Base-by-base conservation (phyloP, 2,888 invertebrate species). In the Alviniconcha strummeri region DNA sequence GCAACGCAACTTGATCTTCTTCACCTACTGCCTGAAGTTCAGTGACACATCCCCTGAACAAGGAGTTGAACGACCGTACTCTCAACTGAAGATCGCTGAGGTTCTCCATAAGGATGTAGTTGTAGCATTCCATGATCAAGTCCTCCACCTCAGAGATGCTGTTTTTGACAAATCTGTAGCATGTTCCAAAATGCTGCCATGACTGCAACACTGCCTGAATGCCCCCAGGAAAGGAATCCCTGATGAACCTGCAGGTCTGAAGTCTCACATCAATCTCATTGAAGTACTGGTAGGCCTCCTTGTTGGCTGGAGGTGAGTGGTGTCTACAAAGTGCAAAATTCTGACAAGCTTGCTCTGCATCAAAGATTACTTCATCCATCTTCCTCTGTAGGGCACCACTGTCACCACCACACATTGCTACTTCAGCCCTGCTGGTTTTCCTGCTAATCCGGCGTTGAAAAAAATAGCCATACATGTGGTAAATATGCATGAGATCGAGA, bases 391-490 rank as follows among this genome's bases (percentile, higher is more conserved):
- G 86, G n/a, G 88, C 84, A 9, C 88, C 88, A 15, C 71, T 52
- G 0, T 72, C 57, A 11, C 79, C 5, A 88, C 67, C 17, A 86
- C 83, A 52, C 6, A 85, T 2, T 56, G 56, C 56, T 15, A 85
- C 15, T 0, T 67, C 52, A 11, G 88, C 76, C 67, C 17, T 87
- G 86, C 17, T 87, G 85, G 57, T 76, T 86, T 55, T 81, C n/a
- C 84, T 85, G 4, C 76, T 36, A 64, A 89, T 80, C 17, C 78
- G 67, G 15, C 82, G 83, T 15, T 84, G 84, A 60, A 87, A 87
- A 19, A 89, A 84, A 81, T 87, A 87, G 13, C 88, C 89, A 84
- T 85, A 88, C 89, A 89, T 89, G 69, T 89, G 89, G 81, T 86
- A 88, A 15, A 89, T 86, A 80, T 89, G 87, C 83, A 85, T 88